Evolutionary conservation across 2,797 vertebrate species (phyloP), one percentile per base, ranked within the genome.

Genomic region (Alauda arvensis): DNA sequence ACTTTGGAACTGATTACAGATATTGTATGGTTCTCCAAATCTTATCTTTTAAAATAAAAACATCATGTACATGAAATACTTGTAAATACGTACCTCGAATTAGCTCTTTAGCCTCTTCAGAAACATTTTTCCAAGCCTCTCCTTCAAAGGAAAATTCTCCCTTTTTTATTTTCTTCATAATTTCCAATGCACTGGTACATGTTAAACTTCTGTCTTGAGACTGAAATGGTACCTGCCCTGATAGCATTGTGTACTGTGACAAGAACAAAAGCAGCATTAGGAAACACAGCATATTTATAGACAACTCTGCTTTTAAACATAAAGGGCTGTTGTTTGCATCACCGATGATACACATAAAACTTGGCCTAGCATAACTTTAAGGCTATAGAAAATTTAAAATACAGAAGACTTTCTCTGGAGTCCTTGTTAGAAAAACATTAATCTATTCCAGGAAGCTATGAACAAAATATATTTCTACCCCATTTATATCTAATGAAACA

Each of bases 91-190:
- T 94, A 99, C 99, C 99, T 98, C 98, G 98, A 95, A 99, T 99
- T 74, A 99, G 97, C 91, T 99, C 98, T 96, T 99, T 99, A 88
- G 99, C 99, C 95, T 99, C 98, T 91, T 98, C 97, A 77, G 99
- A 99, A 55, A 99, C 99, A 60, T 98, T 99, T 89, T 97, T 99
- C 99, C 99, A 99, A 89, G 99, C 98, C 91, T 99, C 99, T 68
- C 99, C 98, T 94, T 99, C 97, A 77, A 99, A 99, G 37, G 98
- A 99, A 93, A 99, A 99, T 88, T 99, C 99, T 29, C 99, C 99
- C 39, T 98, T 98, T 94, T 99, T 99, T 89, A 99, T 99, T 97
- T 99, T 99, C 96, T 98, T 99, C 99, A 99, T 99, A 65, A 99
- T 99, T 93, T 99, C 99, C 93, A 99, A 97, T 12, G 98, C 99